Conservation (phyloP, 2,113 vertebrate genomes). For the Phainopepla nitens region DNA sequence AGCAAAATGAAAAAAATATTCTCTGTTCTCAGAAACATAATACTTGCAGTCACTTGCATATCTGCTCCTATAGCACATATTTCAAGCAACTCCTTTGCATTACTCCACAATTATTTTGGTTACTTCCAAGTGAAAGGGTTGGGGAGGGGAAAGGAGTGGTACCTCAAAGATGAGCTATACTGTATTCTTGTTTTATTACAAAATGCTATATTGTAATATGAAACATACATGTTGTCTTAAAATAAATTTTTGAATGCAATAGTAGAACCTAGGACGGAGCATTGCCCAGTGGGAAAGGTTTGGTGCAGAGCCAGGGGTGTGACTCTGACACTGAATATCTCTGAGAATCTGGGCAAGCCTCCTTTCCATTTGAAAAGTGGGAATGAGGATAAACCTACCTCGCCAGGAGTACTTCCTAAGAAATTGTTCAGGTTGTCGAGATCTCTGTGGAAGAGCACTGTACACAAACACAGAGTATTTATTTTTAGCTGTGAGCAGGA, state of each 20-base stretch:
- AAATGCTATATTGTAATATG: background rate
- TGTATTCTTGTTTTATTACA: slow-evolving; percentile 13
- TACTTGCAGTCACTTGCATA: background rate
- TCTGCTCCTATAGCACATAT: background rate
- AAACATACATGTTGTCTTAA: slow-evolving; percentile 1
- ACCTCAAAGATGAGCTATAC: background rate
- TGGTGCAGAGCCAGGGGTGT: background rate
- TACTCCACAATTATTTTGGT: background rate
- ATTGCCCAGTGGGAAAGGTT: background rate
- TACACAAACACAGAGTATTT: background rate
- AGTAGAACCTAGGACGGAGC: background rate
- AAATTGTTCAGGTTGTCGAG: background rate
- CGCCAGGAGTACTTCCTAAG: background rate
- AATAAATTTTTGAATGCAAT: background rate
- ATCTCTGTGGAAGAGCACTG: background rate
- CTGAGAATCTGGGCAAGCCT: background rate
- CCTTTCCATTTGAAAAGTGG: background rate
- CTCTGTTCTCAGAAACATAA: background rate
- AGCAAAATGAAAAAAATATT: background rate
- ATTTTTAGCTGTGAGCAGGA: background rate
- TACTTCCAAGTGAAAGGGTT: background rate
- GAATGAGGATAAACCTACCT: slow-evolving; percentile 32
- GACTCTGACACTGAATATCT: background rate
- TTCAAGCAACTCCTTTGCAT: background rate
- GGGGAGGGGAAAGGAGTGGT: background rate